Conservation (phyloP, 2,888 invertebrate species). For the Tetheella fluctuosa region DNA sequence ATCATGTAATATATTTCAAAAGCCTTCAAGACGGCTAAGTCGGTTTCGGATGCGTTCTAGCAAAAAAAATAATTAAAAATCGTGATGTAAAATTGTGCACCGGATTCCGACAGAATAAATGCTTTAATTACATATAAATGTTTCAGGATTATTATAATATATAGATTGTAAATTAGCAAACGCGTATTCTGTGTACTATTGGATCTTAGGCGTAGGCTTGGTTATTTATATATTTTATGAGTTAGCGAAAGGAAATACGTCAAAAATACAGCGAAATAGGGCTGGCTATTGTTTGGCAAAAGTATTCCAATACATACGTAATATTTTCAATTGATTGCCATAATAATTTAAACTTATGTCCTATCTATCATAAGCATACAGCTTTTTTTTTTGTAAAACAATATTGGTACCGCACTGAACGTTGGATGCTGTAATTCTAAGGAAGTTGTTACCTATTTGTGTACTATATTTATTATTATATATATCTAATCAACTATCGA, state of each 20-base stretch:
- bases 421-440: constrained; percentile 74
- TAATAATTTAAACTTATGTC: not conserved
- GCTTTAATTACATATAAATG: constrained; percentile 82
- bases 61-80: not conserved
- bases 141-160: constrained; percentile 73
- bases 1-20: constrained; percentile 63
- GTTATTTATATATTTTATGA: constrained; percentile 22
- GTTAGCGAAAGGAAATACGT: constrained; percentile 8
- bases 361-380: not conserved
- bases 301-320: not conserved
- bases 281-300: not conserved
- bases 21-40: constrained; percentile 80
- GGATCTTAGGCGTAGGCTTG: constrained; percentile 45
- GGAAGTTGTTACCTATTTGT: constrained; percentile 80
- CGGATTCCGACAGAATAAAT: constrained; percentile 69
- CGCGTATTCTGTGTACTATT: constrained; percentile 58
- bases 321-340: not conserved
- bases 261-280: not conserved
- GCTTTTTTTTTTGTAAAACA: constrained; percentile 11
- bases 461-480: constrained; percentile 70
- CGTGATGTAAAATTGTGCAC: constrained; percentile 35
- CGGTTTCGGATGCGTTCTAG: constrained; percentile 31
- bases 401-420: constrained; percentile 28
- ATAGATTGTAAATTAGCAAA: constrained; percentile 70
- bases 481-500: constrained; percentile 76